phyloP scores from a whole-genome alignment of 2,797 vertebrate genomes.

The Helarctos malayanus region DNA sequence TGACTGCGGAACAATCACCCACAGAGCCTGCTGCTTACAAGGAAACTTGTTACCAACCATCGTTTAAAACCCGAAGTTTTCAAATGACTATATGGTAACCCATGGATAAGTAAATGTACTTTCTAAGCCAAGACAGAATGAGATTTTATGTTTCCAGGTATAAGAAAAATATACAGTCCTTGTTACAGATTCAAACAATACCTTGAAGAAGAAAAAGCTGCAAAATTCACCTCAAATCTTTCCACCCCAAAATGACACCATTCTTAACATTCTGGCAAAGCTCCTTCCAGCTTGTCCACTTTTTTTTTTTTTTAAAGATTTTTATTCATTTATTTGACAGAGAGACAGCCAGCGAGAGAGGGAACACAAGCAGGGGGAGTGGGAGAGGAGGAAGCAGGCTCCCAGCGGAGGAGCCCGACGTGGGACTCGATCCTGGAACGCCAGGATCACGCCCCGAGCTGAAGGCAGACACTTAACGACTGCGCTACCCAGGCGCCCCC shows the following conservation, averaged over 20 bases:
- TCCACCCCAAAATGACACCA: not conserved
- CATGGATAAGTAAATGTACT: not conserved
- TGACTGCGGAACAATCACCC: not conserved
- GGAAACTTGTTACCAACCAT: not conserved
- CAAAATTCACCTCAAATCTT: slow-evolving; percentile 15
- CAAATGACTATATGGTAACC: not conserved
- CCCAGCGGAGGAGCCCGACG: too few relatives aligned
- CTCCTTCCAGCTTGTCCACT: not conserved
- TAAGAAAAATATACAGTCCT: not conserved
- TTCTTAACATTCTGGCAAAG: slow-evolving; percentile 19
- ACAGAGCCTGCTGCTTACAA: not conserved
- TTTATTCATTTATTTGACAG: too few relatives aligned
- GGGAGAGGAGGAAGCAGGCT: too few relatives aligned
- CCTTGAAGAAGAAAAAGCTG: not conserved
- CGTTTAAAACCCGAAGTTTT: not conserved
- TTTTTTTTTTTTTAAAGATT: not conserved
- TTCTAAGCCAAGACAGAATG: not conserved
- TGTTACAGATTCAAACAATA: not conserved
- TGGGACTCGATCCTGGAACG: too few relatives aligned
- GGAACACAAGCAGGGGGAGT: too few relatives aligned
- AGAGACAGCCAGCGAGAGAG: too few relatives aligned
- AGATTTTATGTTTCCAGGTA: slow-evolving; percentile 27
- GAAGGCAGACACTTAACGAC: too few relatives aligned
- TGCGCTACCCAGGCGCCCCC: too few relatives aligned
- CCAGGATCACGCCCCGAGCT: too few relatives aligned